phyloP scores from a whole-genome alignment of 37 sponge, comb jelly and placozoan genomes.

The Beroe forskalii region DNA sequence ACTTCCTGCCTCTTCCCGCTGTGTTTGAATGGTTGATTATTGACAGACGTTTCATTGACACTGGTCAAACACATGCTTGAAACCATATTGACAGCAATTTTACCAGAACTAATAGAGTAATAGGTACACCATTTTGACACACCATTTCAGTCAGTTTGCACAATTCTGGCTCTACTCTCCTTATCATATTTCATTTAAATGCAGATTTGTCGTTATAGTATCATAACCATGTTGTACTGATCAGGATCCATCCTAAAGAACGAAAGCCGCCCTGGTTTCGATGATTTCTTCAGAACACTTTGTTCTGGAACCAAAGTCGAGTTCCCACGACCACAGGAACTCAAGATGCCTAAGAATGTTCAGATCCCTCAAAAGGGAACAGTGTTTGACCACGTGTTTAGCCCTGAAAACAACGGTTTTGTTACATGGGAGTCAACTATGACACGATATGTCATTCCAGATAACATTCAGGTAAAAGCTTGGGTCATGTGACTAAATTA shows the following conservation, averaged over 20 bases:
- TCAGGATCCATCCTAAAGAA: slow-evolving; percentile 83
- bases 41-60: too few species aligned
- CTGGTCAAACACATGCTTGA: too few species aligned
- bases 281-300: slow-evolving; percentile 88
- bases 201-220: too few species aligned
- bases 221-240: not conserved
- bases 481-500: not conserved
- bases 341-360: slow-evolving; percentile 85
- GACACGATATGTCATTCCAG: slow-evolving; percentile 1
- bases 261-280: slow-evolving; percentile 88
- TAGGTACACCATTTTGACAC: too few species aligned
- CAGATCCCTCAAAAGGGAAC: slow-evolving; percentile 58
- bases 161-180: too few species aligned
- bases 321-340: slow-evolving; percentile 74
- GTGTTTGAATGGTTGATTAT: too few species aligned
- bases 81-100: too few species aligned
- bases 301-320: slow-evolving; percentile 85
- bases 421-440: slow-evolving; percentile 57
- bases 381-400: slow-evolving; percentile 54
- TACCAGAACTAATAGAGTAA: too few species aligned
- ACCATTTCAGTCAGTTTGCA: too few species aligned
- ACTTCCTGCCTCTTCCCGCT: too few species aligned
- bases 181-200: too few species aligned
- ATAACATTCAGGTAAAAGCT: not conserved
- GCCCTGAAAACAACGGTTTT: slow-evolving; percentile 38